These are phyloP conservation scores for Nipponacmea schrenckii DNA, from an alignment of 2,888 invertebrate genomes.

Conservation along the genomic window DNA sequence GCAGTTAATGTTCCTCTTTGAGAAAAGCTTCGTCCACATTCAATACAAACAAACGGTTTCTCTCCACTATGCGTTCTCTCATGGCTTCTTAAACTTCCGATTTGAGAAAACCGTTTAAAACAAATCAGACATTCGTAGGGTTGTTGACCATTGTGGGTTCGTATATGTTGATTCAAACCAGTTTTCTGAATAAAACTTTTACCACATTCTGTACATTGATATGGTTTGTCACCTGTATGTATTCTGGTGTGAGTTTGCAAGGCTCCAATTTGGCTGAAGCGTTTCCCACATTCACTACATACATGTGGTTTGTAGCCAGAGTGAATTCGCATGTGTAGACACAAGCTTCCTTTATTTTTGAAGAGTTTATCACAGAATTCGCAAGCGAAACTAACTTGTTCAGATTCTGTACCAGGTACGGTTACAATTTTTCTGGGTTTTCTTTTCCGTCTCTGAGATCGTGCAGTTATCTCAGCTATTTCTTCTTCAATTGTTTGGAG, in stretches of 20 bases:
- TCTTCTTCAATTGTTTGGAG: no score
- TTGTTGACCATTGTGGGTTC: background rate
- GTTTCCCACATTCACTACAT: background rate
- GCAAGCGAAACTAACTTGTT: background rate
- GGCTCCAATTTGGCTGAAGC: background rate
- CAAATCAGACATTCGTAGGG: slow-evolving; percentile 1
- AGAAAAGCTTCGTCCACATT: slow-evolving; percentile 6
- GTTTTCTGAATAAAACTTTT: background rate
- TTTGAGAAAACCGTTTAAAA: background rate
- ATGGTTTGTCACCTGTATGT: slow-evolving; percentile 11
- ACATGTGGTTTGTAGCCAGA: slow-evolving; percentile 2
- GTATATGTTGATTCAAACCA: background rate
- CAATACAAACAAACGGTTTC: slow-evolving; percentile 12
- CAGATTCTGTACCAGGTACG: no score
- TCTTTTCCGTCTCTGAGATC: no score
- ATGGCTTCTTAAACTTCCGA: background rate
- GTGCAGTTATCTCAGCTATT: no score
- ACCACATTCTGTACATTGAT: slow-evolving; percentile 1
- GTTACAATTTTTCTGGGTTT: no score
- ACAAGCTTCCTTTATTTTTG: background rate
- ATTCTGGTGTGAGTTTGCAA: slow-evolving; percentile 4
- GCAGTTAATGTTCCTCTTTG: background rate
- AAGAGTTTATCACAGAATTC: slow-evolving; percentile 10
- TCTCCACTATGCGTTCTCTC: slow-evolving; percentile 5
- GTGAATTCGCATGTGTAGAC: slow-evolving; percentile 8